These are phyloP conservation scores for Leucoma salicis DNA, from an alignment of 2,888 invertebrate species.

Conservation along the genomic window DNA sequence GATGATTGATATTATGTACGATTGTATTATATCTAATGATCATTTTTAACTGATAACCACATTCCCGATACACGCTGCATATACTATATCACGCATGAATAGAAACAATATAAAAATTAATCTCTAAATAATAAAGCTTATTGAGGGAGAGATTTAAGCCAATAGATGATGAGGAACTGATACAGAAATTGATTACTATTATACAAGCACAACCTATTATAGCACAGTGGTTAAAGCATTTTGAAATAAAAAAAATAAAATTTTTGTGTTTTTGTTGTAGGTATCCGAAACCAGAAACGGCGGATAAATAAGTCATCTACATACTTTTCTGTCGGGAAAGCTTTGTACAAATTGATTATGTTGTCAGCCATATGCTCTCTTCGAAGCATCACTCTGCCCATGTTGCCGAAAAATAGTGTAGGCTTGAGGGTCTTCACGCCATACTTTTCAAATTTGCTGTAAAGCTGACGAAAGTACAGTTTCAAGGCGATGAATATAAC, in stretches of 20 bases:
- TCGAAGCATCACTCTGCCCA: constrained; percentile 7
- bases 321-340: constrained; percentile 47
- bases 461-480: constrained; percentile 28
- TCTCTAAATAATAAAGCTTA: no score
- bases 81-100: no score
- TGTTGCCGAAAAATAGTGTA: constrained; percentile 34
- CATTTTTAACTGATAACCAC: no score
- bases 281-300: neutral
- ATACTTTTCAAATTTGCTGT: constrained; percentile 34
- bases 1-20: no score
- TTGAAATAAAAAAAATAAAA: neutral
- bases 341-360: constrained; percentile 28
- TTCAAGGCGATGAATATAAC: constrained; percentile 20
- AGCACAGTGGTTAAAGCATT: neutral
- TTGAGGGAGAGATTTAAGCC: no score
- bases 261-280: neutral
- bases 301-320: no score
- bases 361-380: constrained; percentile 24
- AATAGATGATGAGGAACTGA: no score
- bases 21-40: no score
- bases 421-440: constrained; percentile 39
- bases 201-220: no score
- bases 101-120: no score
- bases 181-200: no score
- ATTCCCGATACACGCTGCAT: no score